A percentile compares a stretch with the other conserved stretches of the same genome.
phyloP scores from a whole-genome alignment of 2,113 vertebrate species.

The Raja brachyura region DNA sequence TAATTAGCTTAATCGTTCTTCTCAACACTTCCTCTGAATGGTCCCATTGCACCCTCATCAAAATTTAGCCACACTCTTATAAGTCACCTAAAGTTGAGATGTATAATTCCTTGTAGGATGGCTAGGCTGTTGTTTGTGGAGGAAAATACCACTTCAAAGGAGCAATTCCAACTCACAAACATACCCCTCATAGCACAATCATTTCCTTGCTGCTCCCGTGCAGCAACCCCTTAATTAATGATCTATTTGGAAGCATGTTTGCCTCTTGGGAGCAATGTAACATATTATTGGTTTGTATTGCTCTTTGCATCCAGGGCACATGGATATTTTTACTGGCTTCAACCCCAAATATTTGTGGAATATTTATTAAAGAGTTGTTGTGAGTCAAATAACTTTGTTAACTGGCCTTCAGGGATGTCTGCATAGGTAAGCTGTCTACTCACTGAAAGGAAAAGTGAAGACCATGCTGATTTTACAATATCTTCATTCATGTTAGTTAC shows the following conservation, averaged over 20 bases:
- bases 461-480: not conserved
- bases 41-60: not conserved
- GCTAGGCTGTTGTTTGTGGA: not conserved
- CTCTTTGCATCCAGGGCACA: not conserved
- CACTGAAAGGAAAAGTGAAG: not conserved
- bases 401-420: not conserved
- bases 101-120: not conserved
- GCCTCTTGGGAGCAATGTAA: not conserved
- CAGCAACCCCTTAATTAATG: not conserved
- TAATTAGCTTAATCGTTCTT: not conserved
- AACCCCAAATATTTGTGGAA: not conserved
- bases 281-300: not conserved
- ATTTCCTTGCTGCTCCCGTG: not conserved
- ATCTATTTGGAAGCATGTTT: not conserved
- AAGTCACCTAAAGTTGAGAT: not conserved
- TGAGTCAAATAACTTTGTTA: slow-evolving; percentile 24
- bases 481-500: not conserved
- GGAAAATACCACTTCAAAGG: not conserved
- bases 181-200: not conserved
- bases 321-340: slow-evolving; percentile 27
- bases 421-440: not conserved
- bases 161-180: too few species aligned
- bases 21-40: not conserved
- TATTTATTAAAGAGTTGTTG: slow-evolving; percentile 21
- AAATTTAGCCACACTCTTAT: not conserved